Evolutionary conservation across 2,888 invertebrate genomes (phyloP), one percentile per base, ranked within the genome.

Genomic region (Anoncus sp.): DNA sequence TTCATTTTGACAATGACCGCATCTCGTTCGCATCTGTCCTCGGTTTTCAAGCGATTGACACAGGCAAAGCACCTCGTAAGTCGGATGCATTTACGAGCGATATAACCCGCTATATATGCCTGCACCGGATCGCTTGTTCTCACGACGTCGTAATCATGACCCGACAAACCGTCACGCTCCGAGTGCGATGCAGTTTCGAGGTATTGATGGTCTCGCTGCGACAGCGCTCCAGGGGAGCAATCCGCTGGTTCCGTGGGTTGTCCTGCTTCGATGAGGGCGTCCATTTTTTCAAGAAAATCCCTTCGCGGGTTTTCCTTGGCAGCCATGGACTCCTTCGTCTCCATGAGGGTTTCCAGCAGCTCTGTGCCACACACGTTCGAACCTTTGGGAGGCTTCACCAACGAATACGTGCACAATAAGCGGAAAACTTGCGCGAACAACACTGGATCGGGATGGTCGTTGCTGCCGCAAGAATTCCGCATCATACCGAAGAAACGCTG

Each of bases 401-500:
- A 40, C 4, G 82, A 84, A 70, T 82, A 84, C n/a, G 76, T 51
- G n/a, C n/a, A n/a, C n/a, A n/a, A n/a, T n/a, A n/a, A n/a, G n/a
- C n/a, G n/a, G n/a, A n/a, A n/a, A n/a, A 82, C 77, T 78, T 83
- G 80, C 0, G 70, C 70, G 49, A 82, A 83, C 3, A 79, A 47
- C 1, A 55, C 65, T 3, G 78, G n/a, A n/a, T n/a, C n/a, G n/a
- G n/a, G n/a, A n/a, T n/a, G n/a, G n/a, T n/a, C n/a, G n/a, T n/a
- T n/a, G n/a, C n/a, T n/a, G n/a, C n/a, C n/a, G n/a, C n/a, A n/a
- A n/a, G n/a, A n/a, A n/a, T n/a, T n/a, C n/a, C 81, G 49, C 60
- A 81, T 66, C 47, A 83, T 81, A 49, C 82, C 80, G 59, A 82
- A 83, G n/a, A 82, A 81, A 24, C 75, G 53, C 82, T 84, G 65